These are phyloP conservation scores for Ephestia elutella DNA, from an alignment of 1,140 invertebrate species.

Conservation along the genomic window DNA sequence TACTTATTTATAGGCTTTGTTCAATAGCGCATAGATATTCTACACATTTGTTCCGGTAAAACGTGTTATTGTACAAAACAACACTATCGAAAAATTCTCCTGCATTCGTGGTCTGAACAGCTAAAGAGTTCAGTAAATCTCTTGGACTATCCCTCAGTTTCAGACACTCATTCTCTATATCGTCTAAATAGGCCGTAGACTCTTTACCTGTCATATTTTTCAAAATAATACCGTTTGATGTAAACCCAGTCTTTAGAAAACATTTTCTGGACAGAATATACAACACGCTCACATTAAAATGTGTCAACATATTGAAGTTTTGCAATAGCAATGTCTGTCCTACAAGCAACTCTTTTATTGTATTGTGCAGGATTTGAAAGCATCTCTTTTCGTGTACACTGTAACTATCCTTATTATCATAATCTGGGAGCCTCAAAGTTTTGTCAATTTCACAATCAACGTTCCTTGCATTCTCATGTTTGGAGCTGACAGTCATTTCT, in stretches of 20 bases:
- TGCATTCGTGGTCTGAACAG: conserved; percentile 52
- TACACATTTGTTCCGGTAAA: conserved; percentile 62
- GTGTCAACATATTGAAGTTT: conserved; percentile 58
- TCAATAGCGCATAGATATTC: conserved; percentile 52
- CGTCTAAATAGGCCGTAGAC: conserved; percentile 38
- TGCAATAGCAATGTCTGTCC: conserved; percentile 50
- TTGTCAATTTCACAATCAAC: conserved; percentile 33
- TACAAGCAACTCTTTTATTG: conserved; percentile 35
- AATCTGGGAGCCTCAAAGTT: conserved; percentile 39
- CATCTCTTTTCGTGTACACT: conserved; percentile 56
- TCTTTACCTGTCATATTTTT: conserved; percentile 44
- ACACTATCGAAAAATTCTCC: conserved; percentile 60
- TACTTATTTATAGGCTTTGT: conserved; percentile 39
- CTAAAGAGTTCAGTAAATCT: conserved; percentile 53
- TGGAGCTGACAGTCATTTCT: conserved; percentile 34
- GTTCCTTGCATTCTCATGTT: conserved; percentile 23
- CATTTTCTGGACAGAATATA: conserved; percentile 55
- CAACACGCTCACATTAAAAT: conserved; percentile 64
- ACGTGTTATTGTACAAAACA: conserved; percentile 65
- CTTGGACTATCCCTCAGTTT: conserved; percentile 38
- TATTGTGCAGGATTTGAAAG: conserved; percentile 43
- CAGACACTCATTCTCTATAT: conserved; percentile 46
- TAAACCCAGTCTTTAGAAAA: conserved; percentile 59
- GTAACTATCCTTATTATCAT: conserved; percentile 42
- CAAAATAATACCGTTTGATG: conserved; percentile 46